These are phyloP conservation scores for Laupala kohalensis DNA, from an alignment of 1,140 invertebrate genomes.

Conservation along the genomic window DNA sequence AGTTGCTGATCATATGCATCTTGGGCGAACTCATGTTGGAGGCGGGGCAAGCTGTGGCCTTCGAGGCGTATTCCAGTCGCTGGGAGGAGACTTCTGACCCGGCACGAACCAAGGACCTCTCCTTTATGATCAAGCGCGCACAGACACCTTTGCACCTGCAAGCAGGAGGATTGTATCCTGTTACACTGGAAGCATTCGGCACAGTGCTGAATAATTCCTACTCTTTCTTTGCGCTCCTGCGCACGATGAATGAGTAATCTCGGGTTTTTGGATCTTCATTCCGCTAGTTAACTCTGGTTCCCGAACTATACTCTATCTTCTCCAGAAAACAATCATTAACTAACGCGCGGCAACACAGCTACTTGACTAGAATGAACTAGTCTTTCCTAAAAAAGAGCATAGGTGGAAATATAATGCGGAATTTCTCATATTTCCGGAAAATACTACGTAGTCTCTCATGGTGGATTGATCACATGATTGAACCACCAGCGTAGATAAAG, in stretches of 20 bases:
- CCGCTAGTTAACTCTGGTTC: too few relatives aligned
- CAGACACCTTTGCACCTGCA: not conserved
- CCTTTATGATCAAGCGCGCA: not conserved
- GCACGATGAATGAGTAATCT: not conserved
- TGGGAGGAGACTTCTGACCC: not conserved
- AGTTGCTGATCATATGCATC: not conserved
- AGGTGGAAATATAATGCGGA: too few relatives aligned
- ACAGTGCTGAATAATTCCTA: not conserved
- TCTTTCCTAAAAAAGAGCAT: too few relatives aligned
- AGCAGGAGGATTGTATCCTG: not conserved
- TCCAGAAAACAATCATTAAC: too few relatives aligned
- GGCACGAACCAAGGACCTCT: not conserved
- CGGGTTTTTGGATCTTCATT: too few relatives aligned
- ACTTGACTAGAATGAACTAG: too few relatives aligned
- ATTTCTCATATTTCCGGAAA: too few relatives aligned
- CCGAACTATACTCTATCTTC: too few relatives aligned
- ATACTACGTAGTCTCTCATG: too few relatives aligned
- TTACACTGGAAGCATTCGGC: not conserved
- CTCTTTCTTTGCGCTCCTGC: not conserved
- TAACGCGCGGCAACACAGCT: too few relatives aligned
- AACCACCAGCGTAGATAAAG: too few relatives aligned
- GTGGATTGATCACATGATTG: too few relatives aligned
- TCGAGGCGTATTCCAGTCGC: not conserved
- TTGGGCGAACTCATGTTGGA: not conserved
- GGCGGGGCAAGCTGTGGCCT: not conserved